phyloP scores from a whole-genome alignment of 2,113 vertebrate genomes.

The Chaenocephalus aceratus region DNA sequence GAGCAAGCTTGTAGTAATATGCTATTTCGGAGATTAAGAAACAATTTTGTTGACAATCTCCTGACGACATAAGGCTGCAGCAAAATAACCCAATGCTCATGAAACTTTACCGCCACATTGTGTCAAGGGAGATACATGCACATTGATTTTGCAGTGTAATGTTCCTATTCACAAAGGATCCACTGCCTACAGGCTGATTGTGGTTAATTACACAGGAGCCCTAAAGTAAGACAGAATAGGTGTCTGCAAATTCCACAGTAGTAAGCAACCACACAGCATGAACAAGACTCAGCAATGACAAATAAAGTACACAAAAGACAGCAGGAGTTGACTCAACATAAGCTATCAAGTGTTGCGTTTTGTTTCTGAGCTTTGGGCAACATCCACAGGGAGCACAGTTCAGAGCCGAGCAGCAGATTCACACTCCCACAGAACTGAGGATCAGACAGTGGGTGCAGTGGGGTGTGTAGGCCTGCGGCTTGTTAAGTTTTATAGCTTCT shows the following conservation, averaged over 20 bases:
- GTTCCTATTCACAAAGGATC: not conserved
- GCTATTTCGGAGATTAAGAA: not conserved
- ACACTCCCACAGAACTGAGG: slow-evolving; percentile 14
- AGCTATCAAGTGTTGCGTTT: not conserved
- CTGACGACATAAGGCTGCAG: not conserved
- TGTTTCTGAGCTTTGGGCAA: slow-evolving; percentile 18
- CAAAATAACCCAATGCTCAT: not conserved
- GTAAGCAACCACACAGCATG: not conserved
- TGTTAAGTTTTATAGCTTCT: slow-evolving; percentile 9
- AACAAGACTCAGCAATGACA: not conserved
- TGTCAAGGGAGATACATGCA: not conserved
- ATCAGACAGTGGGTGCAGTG: not conserved
- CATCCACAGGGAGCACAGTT: not conserved
- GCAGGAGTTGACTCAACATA: not conserved
- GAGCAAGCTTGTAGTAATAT: not conserved
- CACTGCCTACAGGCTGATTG: not conserved
- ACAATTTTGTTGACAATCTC: not conserved
- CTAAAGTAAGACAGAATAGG: not conserved
- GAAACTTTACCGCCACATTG: not conserved
- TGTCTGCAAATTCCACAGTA: not conserved
- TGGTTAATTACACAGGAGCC: not conserved
- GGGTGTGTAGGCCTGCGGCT: not conserved
- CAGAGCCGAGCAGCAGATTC: slow-evolving; percentile 24
- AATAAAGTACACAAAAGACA: slow-evolving; percentile 1
- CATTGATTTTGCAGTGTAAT: not conserved